These are phyloP conservation scores for Cyclophora albipunctata DNA, from an alignment of 2,888 invertebrate genomes.

Conservation along the genomic window DNA sequence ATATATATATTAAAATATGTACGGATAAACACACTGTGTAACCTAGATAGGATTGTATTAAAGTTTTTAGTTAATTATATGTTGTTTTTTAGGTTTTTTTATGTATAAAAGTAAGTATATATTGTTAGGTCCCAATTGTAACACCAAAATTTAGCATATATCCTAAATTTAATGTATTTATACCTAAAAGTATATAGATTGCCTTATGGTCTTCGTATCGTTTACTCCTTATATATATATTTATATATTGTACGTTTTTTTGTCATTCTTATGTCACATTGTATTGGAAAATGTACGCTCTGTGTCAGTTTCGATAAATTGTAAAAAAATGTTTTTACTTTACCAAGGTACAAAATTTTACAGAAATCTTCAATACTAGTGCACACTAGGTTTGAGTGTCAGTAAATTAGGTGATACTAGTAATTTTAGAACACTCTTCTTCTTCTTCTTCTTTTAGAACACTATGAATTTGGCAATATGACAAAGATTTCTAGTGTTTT, in stretches of 20 bases:
- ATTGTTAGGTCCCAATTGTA: constrained; percentile 26
- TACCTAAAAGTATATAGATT: constrained; percentile 7
- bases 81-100: constrained; percentile 8
- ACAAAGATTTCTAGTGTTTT: background rate
- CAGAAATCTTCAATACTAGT: constrained; percentile 8
- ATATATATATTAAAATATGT: constrained; percentile 35
- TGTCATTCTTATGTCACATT: constrained; percentile 29
- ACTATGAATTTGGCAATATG: background rate
- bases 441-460: no score
- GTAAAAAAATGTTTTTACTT: background rate
- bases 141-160: constrained; percentile 27
- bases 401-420: background rate
- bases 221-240: constrained; percentile 22
- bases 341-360: background rate
- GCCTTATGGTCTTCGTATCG: constrained; percentile 6
- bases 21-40: constrained; percentile 14
- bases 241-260: constrained; percentile 8
- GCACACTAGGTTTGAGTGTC: constrained; percentile 10
- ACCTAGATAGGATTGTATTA: constrained; percentile 56
- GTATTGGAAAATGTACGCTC: constrained; percentile 32
- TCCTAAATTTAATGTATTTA: constrained; percentile 14
- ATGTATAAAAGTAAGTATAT: constrained; percentile 19
- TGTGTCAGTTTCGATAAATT: constrained; percentile 4
- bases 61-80: constrained; percentile 15
- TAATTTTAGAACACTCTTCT: background rate